Conservation (phyloP, 2,888 invertebrate genomes). For the Drosophila pegasa region DNA sequence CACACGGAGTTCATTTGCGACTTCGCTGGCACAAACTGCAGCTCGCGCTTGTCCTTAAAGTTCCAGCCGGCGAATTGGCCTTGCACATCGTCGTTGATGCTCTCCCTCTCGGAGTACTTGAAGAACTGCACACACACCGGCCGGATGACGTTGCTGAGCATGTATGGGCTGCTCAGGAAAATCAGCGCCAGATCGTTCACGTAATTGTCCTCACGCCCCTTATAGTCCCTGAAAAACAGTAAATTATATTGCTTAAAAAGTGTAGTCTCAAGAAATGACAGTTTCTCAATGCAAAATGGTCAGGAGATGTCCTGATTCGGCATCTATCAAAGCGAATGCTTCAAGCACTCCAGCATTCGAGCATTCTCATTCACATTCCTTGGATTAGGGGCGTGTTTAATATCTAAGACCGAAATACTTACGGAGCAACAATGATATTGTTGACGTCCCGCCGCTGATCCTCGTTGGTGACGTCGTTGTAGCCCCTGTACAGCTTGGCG, state of each 20-base stretch:
- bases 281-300: too few species aligned
- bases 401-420: too few species aligned
- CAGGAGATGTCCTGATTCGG: too few species aligned
- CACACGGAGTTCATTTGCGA: slow-evolving; percentile 56
- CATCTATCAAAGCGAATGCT: too few species aligned
- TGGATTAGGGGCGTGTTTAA: too few species aligned
- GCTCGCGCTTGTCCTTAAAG: slow-evolving; percentile 49
- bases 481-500: slow-evolving; percentile 60
- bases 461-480: slow-evolving; percentile 24
- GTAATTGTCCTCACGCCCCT: slow-evolving; percentile 49
- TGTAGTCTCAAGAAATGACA: too few species aligned
- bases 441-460: slow-evolving; percentile 37
- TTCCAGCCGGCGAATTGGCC: slow-evolving; percentile 70
- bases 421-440: slow-evolving; percentile 50
- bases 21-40: slow-evolving; percentile 65
- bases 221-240: slow-evolving; percentile 32
- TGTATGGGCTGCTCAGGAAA: slow-evolving; percentile 43
- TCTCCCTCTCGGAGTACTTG: slow-evolving; percentile 49
- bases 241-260: too few species aligned
- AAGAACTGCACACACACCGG: slow-evolving; percentile 62
- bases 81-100: slow-evolving; percentile 45
- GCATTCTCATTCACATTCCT: too few species aligned
- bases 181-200: slow-evolving; percentile 57
- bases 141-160: slow-evolving; percentile 59
- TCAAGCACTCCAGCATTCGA: too few species aligned